Conservation (phyloP, 2,797 vertebrate species). For the Cottoperca gobio region DNA sequence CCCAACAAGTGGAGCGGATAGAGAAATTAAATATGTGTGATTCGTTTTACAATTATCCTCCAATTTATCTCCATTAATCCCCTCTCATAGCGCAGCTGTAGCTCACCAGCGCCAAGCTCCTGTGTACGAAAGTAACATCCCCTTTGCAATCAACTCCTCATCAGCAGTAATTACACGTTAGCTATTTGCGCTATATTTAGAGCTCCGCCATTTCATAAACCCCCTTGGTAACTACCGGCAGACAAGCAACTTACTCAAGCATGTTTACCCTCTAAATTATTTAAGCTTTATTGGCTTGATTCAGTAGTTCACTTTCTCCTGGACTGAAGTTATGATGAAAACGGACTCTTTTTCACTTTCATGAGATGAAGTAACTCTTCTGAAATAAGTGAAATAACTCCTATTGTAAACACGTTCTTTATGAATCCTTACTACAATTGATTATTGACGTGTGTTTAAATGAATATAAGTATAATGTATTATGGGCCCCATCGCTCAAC, state of each 20-base stretch:
- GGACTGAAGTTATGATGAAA: conserved; percentile 35
- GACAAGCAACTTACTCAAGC: conserved; percentile 67
- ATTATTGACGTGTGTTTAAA: too few species aligned
- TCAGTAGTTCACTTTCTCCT: conserved; percentile 51
- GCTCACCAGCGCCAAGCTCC: conserved; percentile 41
- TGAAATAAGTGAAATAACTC: conserved; percentile 13
- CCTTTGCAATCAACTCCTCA: conserved; percentile 83
- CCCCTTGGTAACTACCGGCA: conserved; percentile 57
- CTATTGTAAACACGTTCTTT: neutral
- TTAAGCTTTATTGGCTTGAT: conserved; percentile 68
- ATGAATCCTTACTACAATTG: too few species aligned
- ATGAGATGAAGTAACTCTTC: conserved; percentile 22
- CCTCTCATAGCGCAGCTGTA: conserved; percentile 68
- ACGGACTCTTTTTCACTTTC: conserved; percentile 28
- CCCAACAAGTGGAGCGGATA: conserved; percentile 57
- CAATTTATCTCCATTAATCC: conserved; percentile 78
- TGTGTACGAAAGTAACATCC: conserved; percentile 71
- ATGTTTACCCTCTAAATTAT: conserved; percentile 76
- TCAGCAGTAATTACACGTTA: conserved; percentile 83
- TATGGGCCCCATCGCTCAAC: too few species aligned
- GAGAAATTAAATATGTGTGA: conserved; percentile 74
- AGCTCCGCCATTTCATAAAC: conserved; percentile 74
- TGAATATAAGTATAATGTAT: too few species aligned
- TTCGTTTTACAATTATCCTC: conserved; percentile 76
- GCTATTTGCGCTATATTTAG: conserved; percentile 81